Evolutionary conservation across 2,113 vertebrate genomes (phyloP), one percentile per base, ranked within the genome.

Genomic region (Machaerirhynchus nigripectus): DNA sequence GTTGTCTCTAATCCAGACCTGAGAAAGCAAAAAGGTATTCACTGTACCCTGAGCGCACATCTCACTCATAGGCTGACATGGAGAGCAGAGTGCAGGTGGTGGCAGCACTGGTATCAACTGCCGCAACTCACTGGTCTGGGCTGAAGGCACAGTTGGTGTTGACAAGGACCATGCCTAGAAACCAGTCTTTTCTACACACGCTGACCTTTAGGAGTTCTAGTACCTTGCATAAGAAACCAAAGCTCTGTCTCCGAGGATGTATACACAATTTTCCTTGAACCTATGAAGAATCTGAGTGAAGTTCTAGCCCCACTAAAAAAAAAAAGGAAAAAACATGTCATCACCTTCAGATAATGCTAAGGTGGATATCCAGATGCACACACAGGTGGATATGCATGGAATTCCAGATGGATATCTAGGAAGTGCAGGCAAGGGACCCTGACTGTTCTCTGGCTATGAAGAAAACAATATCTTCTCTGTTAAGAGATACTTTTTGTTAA

Each of bases 51-150:
- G 19, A 3, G 2, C 26, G 22, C 20, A 20, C 19, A 30, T 21
- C 33, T 94, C 35, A 44, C 7, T 35, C 44, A 21, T 9, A 39
- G 40, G 8, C 50, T 83, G 67, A 44, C 22, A 18, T 3, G 30
- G 11, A 26, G 23, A 78, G 6, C 0, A 0, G 27, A 84, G 21
- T 1, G 20, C 2, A 3, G 33, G 13, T 10, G 39, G 24, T 30
- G 31, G 24, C 39, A 73, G 26, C 2, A 0, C 3, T 52, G 11
- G 14, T 28, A 37, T 60, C 44, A 64, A 7, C 24, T 20, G 17
- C 46, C 76, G 52, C 17, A 68, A 30, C 2, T 13, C 6, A 6
- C 0, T 3, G 2, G 19, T 24, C 24, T 3, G 11, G 19, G 40
- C 28, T 39, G 50, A 57, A 53, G 55, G 46, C 42, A 44, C 27